Base-by-base conservation (phyloP, 2,113 vertebrate genomes). In the Anseranas semipalmata region DNA sequence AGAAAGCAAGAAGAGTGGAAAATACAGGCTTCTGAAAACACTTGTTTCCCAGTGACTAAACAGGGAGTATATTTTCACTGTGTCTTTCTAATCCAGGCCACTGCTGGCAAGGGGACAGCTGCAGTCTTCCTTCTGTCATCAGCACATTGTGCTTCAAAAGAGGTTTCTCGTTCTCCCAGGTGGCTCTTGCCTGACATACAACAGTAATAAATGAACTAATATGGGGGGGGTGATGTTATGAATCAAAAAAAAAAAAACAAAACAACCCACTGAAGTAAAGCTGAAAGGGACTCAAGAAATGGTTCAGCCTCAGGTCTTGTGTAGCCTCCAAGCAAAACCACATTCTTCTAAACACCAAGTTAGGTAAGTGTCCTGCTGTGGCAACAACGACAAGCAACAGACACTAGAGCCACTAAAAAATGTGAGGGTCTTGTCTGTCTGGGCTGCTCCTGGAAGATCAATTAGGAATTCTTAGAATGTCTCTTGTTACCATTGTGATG, bases 21-120 rank as follows among this genome's bases (percentile, higher is more conserved):
- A 87, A 76, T 10, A 43, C 10, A 68, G 30, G 37, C 35, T 82
- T 60, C 37, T 35, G 78, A 48, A 89, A 22, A 12, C 30, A 8
- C 50, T 87, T 45, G 11, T 80, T 89, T 89, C 56, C 58, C 77
- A 16, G 3, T 9, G 52, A 55, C 30, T 87, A 20, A 71, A 71
- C 32, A 55, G 45, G 46, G 46, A 50, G 7, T 5, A 39, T 74
- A 18, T 83, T 93, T 87, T 76, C 33, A 60, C 48, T 32, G 30
- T 2, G 0, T 10, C 17, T 68, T 85, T 72, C 52, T 74, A 13
- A 16, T 8, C 52, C 63, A 70, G 48, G 33, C 46, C 91, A 41
- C 16, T 0, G 0, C 3, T 70, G 62, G 46, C 35, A 37, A 56
- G 27, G 65, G 50, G 25, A 46, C 5, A 4, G 27, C 46, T 7